Evolutionary conservation across 1,140 invertebrate species (phyloP).

Genomic region (Caenorhabditis elegans): DNA sequence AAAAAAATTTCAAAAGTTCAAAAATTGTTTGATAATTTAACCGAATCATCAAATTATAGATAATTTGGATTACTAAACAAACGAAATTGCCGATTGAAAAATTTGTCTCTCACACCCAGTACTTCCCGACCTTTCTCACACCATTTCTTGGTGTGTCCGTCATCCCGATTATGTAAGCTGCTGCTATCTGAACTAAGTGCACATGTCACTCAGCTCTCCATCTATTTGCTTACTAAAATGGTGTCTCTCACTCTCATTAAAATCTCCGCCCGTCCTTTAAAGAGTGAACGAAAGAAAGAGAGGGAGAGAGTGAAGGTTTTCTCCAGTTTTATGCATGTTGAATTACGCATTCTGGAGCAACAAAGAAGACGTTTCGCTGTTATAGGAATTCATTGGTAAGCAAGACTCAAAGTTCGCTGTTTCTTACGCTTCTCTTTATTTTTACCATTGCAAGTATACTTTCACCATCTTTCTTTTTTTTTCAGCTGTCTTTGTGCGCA

Average conservation of each 20-base stretch:
- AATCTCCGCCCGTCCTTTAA: background rate
- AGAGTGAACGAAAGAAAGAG: too few relatives aligned
- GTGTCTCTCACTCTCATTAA: background rate
- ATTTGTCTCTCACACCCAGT: background rate
- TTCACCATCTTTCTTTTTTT: background rate
- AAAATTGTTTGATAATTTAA: too few relatives aligned
- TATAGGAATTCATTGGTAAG: conserved; percentile 4
- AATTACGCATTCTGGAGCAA: background rate
- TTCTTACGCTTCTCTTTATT: background rate
- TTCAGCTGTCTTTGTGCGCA: background rate
- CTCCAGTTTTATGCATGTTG: background rate
- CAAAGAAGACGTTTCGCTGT: background rate
- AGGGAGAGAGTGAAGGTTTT: too few relatives aligned
- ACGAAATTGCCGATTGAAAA: too few relatives aligned
- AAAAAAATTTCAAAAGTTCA: too few relatives aligned
- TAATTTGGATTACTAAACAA: too few relatives aligned
- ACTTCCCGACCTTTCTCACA: background rate
- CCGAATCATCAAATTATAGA: too few relatives aligned
- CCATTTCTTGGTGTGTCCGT: background rate
- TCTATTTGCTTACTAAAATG: background rate
- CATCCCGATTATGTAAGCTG: background rate
- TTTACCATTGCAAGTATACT: too few relatives aligned
- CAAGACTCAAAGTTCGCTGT: background rate
- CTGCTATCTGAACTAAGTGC: background rate
- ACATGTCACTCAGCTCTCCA: background rate